Evolutionary conservation across 2,113 vertebrate species (phyloP).

Genomic region (Pelobates fuscus): DNA sequence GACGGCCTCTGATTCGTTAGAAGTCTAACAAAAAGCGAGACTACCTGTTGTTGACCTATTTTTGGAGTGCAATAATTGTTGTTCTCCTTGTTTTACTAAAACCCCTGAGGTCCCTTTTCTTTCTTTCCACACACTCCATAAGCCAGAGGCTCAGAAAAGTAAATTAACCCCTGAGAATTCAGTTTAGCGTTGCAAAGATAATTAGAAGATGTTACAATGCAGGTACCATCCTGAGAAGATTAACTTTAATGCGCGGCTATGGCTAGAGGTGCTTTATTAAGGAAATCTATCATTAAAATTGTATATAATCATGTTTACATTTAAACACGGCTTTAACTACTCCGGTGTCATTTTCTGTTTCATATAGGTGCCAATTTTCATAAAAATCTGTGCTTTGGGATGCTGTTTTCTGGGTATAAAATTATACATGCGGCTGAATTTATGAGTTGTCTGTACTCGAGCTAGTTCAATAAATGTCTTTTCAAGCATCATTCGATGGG

Average conservation of each 20-base stretch:
- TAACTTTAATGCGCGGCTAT: neutral
- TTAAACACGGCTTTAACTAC: neutral
- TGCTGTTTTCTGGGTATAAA: neutral
- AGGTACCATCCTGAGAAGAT: neutral
- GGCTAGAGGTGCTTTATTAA: neutral
- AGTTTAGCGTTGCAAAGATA: neutral
- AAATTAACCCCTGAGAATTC: constrained; percentile 3
- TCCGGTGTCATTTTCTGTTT: neutral
- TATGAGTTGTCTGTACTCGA: no score
- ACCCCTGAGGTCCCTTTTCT: neutral
- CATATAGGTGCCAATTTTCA: neutral
- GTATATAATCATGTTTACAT: neutral
- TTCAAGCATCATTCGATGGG: no score
- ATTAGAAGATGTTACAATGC: neutral
- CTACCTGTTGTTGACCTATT: neutral
- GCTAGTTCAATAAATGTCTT: no score
- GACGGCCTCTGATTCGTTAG: no score
- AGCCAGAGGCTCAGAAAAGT: neutral
- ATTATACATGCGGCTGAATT: neutral
- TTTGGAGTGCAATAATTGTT: neutral
- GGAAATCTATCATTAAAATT: neutral
- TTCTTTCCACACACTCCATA: neutral
- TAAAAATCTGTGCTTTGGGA: neutral
- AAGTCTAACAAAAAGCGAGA: no score
- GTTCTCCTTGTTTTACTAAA: neutral